Evolutionary conservation across 2,113 vertebrate species (phyloP), one percentile per base, ranked within the genome.

Genomic region (Clarias macrocephalus): DNA sequence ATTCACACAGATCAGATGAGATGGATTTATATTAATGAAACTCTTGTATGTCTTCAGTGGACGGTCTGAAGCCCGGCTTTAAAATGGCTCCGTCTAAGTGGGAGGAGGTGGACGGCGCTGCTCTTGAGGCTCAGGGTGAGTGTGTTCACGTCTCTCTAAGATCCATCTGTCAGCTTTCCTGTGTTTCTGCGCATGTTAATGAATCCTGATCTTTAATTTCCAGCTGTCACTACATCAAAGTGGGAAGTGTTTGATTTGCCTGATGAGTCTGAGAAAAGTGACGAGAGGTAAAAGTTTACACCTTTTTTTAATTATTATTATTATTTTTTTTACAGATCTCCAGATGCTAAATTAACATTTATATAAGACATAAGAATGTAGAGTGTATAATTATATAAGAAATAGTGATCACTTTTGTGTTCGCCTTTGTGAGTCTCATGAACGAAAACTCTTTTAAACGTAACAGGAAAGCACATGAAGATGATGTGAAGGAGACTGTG

Each of bases 11-110:
- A 73, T 42, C 2, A 73, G 9, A 3, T 72, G 18, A 73, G 33
- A 12, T 11, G 8, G 37, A 75, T 25, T 54, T 77, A 54, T 25
- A 25, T 75, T 21, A 72, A 37, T 19, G 7, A 73, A 73, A 42
- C 19, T 13, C 72, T 75, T 12, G 21, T n/a, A 25, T 77, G 8
- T 85, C 19, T 84, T 84, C 79, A 95, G 95, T 96, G 42, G 95
- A 95, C 86, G 81, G 81, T 30, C 91, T 90, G 12, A 97, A 97
- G 79, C 94, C 97, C 0, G 95, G 97, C 88, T 99, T 99, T 93
- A 99, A 99, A 94, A 96, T 99, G 86, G 98, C 98, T 0, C 98
- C 98, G 23, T 99, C 98, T 0, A 99, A 99, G 89, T 99, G 98
- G 98, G 98, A 99, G 94, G 98, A 97, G 65, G 98, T 99, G 88